Base-by-base conservation (phyloP, 35 echinoderm and acorn worm species). In the Ophioderma brevispina region DNA sequence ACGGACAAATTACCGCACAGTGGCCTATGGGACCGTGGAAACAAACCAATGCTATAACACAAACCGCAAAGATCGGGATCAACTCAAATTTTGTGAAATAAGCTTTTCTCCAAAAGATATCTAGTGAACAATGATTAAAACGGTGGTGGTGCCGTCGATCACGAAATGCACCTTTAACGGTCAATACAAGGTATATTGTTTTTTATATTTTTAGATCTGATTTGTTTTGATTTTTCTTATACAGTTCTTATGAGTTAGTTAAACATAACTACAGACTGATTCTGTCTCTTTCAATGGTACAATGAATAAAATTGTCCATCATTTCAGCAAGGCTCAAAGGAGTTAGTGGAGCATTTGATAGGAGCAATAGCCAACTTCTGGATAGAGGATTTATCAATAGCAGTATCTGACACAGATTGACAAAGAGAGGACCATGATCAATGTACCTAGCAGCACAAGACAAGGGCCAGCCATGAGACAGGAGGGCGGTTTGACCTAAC, bases 281-380 rank as follows among this genome's bases (percentile, higher is more conserved):
- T 21, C 35, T 76, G 2, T 76, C 75, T 1, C 75, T 31, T 33
- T 76, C n/a, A n/a, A n/a, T n/a, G n/a, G n/a, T n/a, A n/a, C n/a
- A n/a, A n/a, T n/a, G n/a, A n/a, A n/a, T n/a, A n/a, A n/a, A n/a
- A 52, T 55, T 82, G 31, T 59, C 30, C 32, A 37, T 78, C 33
- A 35, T 85, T 77, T 34, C 94, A 99, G 97, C 88, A 17, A 90
- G 95, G 55, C 86, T 99, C 38, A 81, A 95, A 56, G 85, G 39
- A 1, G 88, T 99, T 38, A 88, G 95, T n/a, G 40, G 78, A 11
- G 90, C 84, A 38, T 99, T 95, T 86, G 94, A 92, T 63, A 99
- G 91, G 93, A 99, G 76, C 97, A 99, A 79, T 99, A 77, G 97
- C 97, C 80, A 99, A 99, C 84, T 99, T 94, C 90, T 99, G 97